Evolutionary conservation across 2,797 vertebrate species (phyloP), one percentile per base, ranked within the genome.

Genomic region (Pseudocheirus occidentalis): DNA sequence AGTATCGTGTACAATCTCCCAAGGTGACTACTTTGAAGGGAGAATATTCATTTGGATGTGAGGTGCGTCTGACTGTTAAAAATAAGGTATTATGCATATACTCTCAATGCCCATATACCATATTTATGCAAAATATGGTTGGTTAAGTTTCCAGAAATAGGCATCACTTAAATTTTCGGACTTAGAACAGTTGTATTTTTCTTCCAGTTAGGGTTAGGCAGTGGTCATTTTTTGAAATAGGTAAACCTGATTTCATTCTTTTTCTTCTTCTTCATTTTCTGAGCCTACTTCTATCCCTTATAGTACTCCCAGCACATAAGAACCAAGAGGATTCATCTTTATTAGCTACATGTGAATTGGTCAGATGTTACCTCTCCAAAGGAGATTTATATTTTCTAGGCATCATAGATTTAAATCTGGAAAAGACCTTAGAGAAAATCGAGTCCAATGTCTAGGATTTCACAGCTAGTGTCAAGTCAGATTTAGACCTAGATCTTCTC

Each of bases 351-450:
- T 73, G 34, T 73, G 62, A 73, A 29, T 58, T 91, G 28, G 3
- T 57, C 93, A 57, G 12, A 62, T 1, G 24, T 0, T 90, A 27
- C 50, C 90, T 94, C 91, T 90, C 66, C 90, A 54, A 34, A 46
- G 57, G 24, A 31, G 40, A 66, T 46, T 95, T 66, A 24, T 10
- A 90, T 95, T 95, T 93, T 34, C 50, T 90, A 90, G 93, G 50
- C 34, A 57, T 94, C 93, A 16, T 62, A 62, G 12, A 34, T 62
- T 62, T 62, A 34, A 34, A 62, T 62, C 59, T 62, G 40, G 3
- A 46, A 87, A 27, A 13, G 73, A 87, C 73, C 73, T 87, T 27
- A 87, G 21, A 87, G 9, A 87, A 87, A 7, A 87, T 27, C 27
- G 18, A 73, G 66, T 73, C 66, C 28, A 73, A 40, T 73, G n/a